phyloP scores from a whole-genome alignment of 2,888 invertebrate species.

The Clivina fossor region DNA sequence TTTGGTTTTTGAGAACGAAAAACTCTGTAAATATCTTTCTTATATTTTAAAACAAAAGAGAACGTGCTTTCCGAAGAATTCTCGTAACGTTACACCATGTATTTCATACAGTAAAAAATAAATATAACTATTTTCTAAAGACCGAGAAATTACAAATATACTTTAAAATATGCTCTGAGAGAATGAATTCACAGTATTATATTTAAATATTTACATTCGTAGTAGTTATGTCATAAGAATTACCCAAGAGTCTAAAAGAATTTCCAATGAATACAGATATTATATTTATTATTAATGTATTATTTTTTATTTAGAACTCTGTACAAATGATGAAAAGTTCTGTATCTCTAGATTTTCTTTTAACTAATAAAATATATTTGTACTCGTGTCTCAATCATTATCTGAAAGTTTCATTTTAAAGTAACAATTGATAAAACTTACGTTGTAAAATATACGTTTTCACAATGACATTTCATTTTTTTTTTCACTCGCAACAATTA shows the following conservation, averaged over 20 bases:
- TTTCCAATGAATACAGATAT: slow-evolving; percentile 9
- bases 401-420: slow-evolving; percentile 12
- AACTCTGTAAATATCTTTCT: too few relatives aligned
- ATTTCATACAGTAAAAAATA: neutral
- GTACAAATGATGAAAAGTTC: slow-evolving; percentile 10
- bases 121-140: neutral
- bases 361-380: slow-evolving; percentile 31
- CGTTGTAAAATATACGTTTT: slow-evolving; percentile 13
- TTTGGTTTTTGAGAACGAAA: too few relatives aligned
- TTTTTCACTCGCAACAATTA: neutral
- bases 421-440: slow-evolving; percentile 7
- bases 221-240: slow-evolving; percentile 28
- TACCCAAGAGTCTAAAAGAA: slow-evolving; percentile 17
- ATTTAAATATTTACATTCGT: slow-evolving; percentile 25
- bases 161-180: slow-evolving; percentile 18
- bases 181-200: slow-evolving; percentile 18
- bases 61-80: too few relatives aligned
- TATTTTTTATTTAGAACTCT: too few relatives aligned
- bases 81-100: too few relatives aligned
- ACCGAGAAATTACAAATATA: neutral
- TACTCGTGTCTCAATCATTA: slow-evolving; percentile 26
- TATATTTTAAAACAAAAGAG: too few relatives aligned
- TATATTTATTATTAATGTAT: slow-evolving; percentile 9
- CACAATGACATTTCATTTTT: slow-evolving; percentile 13
- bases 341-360: neutral